Evolutionary conservation across 1,140 invertebrate genomes (phyloP).

Genomic region (Papilio dardanus): DNA sequence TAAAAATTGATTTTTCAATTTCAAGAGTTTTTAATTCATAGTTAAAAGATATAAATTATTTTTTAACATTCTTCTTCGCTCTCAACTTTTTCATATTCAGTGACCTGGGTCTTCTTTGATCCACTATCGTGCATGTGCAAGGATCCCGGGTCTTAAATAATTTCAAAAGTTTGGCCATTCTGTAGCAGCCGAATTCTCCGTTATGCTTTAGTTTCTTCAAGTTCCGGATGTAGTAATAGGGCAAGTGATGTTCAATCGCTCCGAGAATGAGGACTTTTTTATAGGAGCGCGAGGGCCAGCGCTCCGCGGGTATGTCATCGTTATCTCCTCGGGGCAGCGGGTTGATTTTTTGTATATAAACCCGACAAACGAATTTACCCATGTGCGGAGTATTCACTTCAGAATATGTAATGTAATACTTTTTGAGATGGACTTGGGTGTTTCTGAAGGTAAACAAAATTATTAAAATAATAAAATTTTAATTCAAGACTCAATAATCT

Average conservation of each 20-base stretch:
- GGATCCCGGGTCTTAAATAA: conserved; percentile 52
- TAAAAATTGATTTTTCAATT: conserved; percentile 59
- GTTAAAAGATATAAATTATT: conserved; percentile 7
- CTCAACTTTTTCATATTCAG: conserved; percentile 29
- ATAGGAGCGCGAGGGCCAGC: conserved; percentile 66
- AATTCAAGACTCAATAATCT: not conserved
- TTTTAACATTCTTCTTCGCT: conserved; percentile 18
- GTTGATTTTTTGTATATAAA: conserved; percentile 63
- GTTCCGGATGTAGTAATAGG: conserved; percentile 60
- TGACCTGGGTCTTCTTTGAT: conserved; percentile 11
- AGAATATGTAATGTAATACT: conserved; percentile 59
- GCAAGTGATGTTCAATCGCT: conserved; percentile 62
- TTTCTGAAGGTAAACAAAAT: conserved; percentile 52
- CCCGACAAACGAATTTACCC: conserved; percentile 55
- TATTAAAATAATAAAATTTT: conserved; percentile 10
- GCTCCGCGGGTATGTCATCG: conserved; percentile 63
- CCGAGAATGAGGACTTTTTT: conserved; percentile 65
- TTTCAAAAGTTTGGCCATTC: conserved; percentile 54
- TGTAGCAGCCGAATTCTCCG: conserved; percentile 60
- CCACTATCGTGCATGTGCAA: conserved; percentile 56
- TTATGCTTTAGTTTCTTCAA: conserved; percentile 65
- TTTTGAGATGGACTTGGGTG: conserved; percentile 61
- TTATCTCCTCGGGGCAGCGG: conserved; percentile 69
- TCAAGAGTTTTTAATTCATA: conserved; percentile 26
- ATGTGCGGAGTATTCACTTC: conserved; percentile 60